Evolutionary conservation across 2,888 invertebrate genomes (phyloP), one percentile per base, ranked within the genome.

Genomic region (Melanchra persicariae): DNA sequence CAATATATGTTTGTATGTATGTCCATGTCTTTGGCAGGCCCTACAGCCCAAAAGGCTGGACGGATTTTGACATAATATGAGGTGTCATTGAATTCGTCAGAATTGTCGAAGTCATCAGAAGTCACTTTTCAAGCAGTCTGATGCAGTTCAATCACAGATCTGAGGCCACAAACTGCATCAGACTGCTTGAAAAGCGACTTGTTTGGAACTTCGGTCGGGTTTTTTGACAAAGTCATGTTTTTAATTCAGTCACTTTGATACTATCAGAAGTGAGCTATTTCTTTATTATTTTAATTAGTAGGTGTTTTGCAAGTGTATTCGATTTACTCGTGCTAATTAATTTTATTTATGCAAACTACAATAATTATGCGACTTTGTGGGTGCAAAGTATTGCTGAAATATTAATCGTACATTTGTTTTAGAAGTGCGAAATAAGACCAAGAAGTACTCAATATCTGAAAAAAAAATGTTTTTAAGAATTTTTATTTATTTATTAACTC

Each of bases 361-460:
- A 57, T 9, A 8, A 45, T 12, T 37, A 26, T 52, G 26, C 4
- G 52, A 1, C 4, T 17, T 17, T 8, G 17, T 19, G 19, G 3
- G 52, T 26, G 8, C 3, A 1, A 26, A 2, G 3, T 9, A 30
- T 37, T 51, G 0, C 6, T 34, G 1, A 34, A n/a, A 22, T 12
- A 6, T 71, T 77, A 76, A 37, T 86, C 66, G 4, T 90, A 90
- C 67, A 91, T 84, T 40, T 89, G 88, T 61, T 86, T 86, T 19
- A 92, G 74, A n/a, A 92, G 76, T 37, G 92, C 92, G 51, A 93
- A 93, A 71, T 92, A 92, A 22, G 93, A 93, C 92, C 92, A 92
- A 1, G 93, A 87, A 4, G 89, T 88, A 70, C 92, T 92, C 61
- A 93, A 70, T 62, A 93, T 92, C 93, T 93, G 92, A 74, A 91